Base-by-base conservation (phyloP, 2,888 invertebrate genomes). In the Drosophila kokeensis region DNA sequence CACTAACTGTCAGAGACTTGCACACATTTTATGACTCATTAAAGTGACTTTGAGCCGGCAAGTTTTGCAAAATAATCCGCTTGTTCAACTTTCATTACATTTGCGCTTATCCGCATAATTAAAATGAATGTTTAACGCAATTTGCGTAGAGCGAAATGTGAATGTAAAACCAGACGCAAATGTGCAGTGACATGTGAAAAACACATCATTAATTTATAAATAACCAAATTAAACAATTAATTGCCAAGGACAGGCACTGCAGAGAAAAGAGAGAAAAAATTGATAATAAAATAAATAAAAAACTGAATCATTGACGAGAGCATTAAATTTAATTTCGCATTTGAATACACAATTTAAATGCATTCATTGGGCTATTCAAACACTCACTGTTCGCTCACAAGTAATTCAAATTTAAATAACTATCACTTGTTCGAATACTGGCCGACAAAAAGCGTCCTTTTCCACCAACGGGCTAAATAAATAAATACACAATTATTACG, bases 191-290 rank as follows among this genome's bases (percentile, higher is more conserved):
- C 91, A 90, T 82, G 78, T 87, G 83, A 87, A 87, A 90, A 90
- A 87, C 90, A 87, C 86, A 88, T 90, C 86, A 87, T 87, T 87
- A 88, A 90, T 88, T 88, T 85, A 82, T 76, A 89, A 90, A 85
- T 89, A 87, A 87, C 88, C 71, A 90, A 85, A 87, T 87, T 90
- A 87, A 90, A 87, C 90, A 90, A 86, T 84, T 86, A 89, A 90
- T 90, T 85, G 90, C 77, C 72, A 84, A 90, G 73, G 85, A 79
- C 85, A 73, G 45, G 55, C 58, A 53, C 55, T 18, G 53, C 2
- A 11, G 3, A 30, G 62, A 70, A 40, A 65, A 50, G 53, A 48
- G 42, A 38, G 57, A 54, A 21, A 59, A 45, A 57, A 21, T 1
- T 30, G 10, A 38, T 62, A 66, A 64, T 27, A 40, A 34, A 48